Conservation (phyloP, 2,113 vertebrate species). For the Salvator merianae region DNA sequence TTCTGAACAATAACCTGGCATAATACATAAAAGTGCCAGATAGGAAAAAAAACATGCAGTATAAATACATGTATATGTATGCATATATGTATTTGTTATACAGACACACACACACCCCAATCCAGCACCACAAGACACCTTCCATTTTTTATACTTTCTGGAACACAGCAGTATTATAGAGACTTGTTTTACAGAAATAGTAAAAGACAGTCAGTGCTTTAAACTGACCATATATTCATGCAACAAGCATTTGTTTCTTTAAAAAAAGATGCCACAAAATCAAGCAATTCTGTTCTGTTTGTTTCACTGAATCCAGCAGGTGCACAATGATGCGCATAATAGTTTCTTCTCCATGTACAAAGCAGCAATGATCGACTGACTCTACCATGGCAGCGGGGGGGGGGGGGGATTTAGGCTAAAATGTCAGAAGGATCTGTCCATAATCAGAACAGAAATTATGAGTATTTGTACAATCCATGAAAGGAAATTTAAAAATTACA, state of each 20-base stretch:
- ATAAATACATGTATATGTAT: not conserved
- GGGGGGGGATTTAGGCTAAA: not conserved
- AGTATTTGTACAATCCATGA: not conserved
- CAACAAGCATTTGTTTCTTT: conserved; percentile 4
- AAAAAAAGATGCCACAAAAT: conserved; percentile 13
- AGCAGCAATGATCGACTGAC: conserved; percentile 5
- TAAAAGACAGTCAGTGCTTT: conserved; percentile 14
- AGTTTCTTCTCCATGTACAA: not conserved
- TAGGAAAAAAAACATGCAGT: conserved; percentile 34
- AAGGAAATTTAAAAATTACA: not conserved
- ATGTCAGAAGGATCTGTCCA: not conserved
- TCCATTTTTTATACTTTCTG: not conserved
- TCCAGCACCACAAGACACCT: not conserved
- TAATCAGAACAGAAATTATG: not conserved
- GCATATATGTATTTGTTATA: not conserved
- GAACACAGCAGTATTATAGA: conserved; percentile 10
- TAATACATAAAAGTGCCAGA: conserved; percentile 52
- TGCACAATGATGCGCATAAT: not conserved
- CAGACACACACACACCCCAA: not conserved
- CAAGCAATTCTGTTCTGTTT: not conserved
- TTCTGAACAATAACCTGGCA: conserved; percentile 73
- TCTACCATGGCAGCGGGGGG: conserved; percentile 5
- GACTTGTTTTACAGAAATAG: conserved; percentile 11
- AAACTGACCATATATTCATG: conserved; percentile 29
- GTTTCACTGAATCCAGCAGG: conserved; percentile 11